Evolutionary conservation across 2,113 vertebrate species (phyloP).

Genomic region (Eudyptes chrysolophus): DNA sequence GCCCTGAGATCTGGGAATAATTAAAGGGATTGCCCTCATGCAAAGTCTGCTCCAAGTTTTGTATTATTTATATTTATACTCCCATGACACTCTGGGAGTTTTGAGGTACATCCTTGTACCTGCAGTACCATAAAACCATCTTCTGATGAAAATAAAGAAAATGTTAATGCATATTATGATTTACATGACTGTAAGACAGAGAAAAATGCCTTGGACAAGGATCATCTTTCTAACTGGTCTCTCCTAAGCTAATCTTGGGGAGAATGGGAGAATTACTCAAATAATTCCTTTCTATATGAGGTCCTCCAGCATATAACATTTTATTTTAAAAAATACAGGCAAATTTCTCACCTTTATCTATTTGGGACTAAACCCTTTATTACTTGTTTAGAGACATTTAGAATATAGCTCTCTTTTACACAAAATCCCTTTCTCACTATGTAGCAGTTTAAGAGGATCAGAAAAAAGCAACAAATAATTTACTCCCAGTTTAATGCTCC

Average conservation of each 20-base stretch:
- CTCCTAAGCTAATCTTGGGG: not conserved
- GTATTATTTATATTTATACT: not conserved
- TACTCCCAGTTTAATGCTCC: not conserved
- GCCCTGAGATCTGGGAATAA: not conserved
- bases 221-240: not conserved
- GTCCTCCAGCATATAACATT: not conserved
- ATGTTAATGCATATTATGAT: not conserved
- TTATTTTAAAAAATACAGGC: not conserved
- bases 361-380: not conserved
- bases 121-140: not conserved
- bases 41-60: not conserved
- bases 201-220: not conserved
- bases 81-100: not conserved
- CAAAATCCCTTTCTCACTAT: not conserved
- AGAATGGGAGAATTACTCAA: not conserved
- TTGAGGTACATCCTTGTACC: not conserved
- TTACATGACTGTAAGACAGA: not conserved
- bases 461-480: constrained; percentile 33
- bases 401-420: not conserved
- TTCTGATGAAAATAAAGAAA: not conserved
- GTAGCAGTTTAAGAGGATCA: not conserved
- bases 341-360: not conserved
- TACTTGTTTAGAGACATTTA: not conserved
- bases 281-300: not conserved
- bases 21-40: not conserved